These are phyloP conservation scores for Leptatherina wallacei DNA, from an alignment of 2,797 vertebrate species.

Conservation along the genomic window DNA sequence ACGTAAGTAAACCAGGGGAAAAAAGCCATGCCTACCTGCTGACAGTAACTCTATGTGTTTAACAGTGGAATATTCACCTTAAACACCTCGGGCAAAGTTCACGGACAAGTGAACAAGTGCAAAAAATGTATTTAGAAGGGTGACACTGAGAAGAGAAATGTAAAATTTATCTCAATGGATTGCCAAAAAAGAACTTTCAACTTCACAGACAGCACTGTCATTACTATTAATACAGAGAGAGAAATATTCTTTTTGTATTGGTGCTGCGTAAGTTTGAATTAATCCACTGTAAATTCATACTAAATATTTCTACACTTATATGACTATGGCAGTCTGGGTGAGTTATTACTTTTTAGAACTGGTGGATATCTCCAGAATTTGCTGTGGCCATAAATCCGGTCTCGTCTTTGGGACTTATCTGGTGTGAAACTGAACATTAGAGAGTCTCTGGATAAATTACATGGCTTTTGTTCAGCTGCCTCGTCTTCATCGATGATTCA, in stretches of 20 bases:
- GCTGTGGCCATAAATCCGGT: slow-evolving; percentile 48
- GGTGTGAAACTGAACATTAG: slow-evolving; percentile 68
- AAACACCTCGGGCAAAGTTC: not conserved
- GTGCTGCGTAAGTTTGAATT: slow-evolving; percentile 19
- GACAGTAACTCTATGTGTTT: not conserved
- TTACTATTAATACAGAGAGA: not conserved
- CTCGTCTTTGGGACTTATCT: slow-evolving; percentile 59
- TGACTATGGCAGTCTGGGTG: slow-evolving; percentile 18
- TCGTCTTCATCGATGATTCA: slow-evolving; percentile 93
- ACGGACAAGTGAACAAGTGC: not conserved
- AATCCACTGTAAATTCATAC: slow-evolving; percentile 35
- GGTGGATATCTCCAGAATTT: slow-evolving; percentile 46
- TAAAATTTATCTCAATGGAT: slow-evolving; percentile 7
- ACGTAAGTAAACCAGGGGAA: slow-evolving; percentile 73
- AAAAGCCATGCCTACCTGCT: not conserved
- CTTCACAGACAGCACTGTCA: not conserved
- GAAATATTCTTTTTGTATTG: slow-evolving; percentile 1
- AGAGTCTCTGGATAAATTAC: slow-evolving; percentile 72
- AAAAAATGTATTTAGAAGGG: not conserved
- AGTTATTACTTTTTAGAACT: slow-evolving; percentile 42
- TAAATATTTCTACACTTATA: slow-evolving; percentile 24
- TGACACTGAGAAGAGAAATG: slow-evolving; percentile 5
- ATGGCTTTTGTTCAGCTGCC: slow-evolving; percentile 86
- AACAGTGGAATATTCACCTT: slow-evolving; percentile 2
- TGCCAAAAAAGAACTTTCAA: slow-evolving; percentile 16